A percentile compares a stretch with the other conserved stretches of the same genome.
Evolutionary conservation across 2,888 invertebrate species (phyloP).

Genomic region (Julus scandinavius): DNA sequence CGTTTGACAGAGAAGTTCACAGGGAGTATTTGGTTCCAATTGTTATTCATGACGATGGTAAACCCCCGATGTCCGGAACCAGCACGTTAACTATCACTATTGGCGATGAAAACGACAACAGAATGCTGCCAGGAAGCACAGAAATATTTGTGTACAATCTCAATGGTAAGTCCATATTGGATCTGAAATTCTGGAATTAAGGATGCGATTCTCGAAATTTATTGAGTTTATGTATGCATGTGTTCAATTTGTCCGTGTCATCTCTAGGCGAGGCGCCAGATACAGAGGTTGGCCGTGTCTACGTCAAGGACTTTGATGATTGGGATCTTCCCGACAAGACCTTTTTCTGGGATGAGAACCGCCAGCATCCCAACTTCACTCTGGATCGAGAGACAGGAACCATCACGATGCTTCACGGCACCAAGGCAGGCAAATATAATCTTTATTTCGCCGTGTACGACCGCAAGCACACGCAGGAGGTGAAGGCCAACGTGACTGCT

Average conservation of each 20-base stretch:
- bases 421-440: constrained; percentile 79
- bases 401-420: constrained; percentile 94
- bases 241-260: not conserved
- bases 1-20: constrained; percentile 94
- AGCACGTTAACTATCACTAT: constrained; percentile 96
- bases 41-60: constrained; percentile 96
- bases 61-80: constrained; percentile 95
- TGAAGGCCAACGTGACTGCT: constrained; percentile 95
- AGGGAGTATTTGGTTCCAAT: constrained; percentile 97
- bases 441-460: constrained; percentile 82
- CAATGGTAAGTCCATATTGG: constrained; percentile 67
- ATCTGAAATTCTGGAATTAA: not conserved
- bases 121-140: constrained; percentile 97
- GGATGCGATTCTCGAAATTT: not conserved
- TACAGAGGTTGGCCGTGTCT: constrained; percentile 92
- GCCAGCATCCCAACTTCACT: constrained; percentile 83
- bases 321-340: constrained; percentile 99
- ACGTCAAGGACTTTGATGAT: constrained; percentile 97
- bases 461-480: constrained; percentile 93
- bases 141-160: constrained; percentile 97
- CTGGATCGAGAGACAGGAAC: constrained; percentile 92
- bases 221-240: not conserved
- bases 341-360: constrained; percentile 91
- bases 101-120: constrained; percentile 97
- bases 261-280: constrained; percentile 85